These are phyloP conservation scores for Plectropomus leopardus DNA, from an alignment of 2,113 vertebrate genomes.

Conservation along the genomic window DNA sequence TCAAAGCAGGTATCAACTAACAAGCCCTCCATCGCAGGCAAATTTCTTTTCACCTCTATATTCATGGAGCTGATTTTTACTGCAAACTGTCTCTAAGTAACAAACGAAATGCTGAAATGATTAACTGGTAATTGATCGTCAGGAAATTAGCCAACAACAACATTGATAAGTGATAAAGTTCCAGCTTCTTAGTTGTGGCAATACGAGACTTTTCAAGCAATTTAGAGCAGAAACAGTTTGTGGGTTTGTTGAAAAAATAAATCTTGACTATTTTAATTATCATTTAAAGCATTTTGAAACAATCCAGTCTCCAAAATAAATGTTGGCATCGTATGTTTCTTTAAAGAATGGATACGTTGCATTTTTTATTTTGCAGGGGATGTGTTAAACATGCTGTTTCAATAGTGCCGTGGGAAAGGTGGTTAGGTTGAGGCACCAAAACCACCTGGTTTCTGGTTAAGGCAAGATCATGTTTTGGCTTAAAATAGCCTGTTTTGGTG, in stretches of 20 bases:
- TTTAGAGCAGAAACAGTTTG: neutral
- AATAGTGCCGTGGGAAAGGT: too few species aligned
- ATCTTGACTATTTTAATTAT: too few species aligned
- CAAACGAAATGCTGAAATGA: neutral
- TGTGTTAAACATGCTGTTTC: too few species aligned
- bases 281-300: too few species aligned
- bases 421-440: too few species aligned
- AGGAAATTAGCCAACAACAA: accelerated
- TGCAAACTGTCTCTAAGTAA: neutral
- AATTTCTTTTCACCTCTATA: neutral
- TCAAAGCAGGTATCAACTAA: neutral
- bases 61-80: neutral
- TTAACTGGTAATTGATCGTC: neutral
- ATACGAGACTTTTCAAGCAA: neutral
- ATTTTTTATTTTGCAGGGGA: too few species aligned
- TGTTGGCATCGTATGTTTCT: too few species aligned
- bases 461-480: too few species aligned
- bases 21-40: neutral
- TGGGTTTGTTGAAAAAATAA: neutral
- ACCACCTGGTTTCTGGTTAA: too few species aligned
- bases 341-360: too few species aligned
- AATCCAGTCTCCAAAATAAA: too few species aligned
- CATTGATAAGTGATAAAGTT: neutral
- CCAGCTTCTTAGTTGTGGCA: neutral
- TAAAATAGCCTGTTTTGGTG: too few species aligned